These are phyloP conservation scores for Papilio helenus DNA, from an alignment of 1,140 invertebrate genomes.

Conservation along the genomic window DNA sequence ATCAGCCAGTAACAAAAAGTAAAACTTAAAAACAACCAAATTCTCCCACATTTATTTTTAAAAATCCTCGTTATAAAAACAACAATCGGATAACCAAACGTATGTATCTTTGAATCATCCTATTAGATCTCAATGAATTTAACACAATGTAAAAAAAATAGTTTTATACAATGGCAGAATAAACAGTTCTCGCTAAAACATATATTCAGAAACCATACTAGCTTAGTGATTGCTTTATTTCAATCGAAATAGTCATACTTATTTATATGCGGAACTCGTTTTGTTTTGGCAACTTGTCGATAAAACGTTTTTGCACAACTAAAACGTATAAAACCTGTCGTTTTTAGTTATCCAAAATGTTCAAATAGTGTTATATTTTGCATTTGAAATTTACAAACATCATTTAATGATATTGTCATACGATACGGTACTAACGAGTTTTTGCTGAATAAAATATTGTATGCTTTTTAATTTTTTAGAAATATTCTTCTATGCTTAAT, in stretches of 20 bases:
- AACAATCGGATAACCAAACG: background rate
- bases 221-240: constrained; percentile 18
- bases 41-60: no score
- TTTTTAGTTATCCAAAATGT: background rate
- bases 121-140: background rate
- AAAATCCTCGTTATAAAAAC: no score
- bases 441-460: background rate
- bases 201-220: background rate
- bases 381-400: background rate
- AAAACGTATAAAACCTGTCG: background rate
- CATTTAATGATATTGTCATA: no score
- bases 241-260: constrained; percentile 13
- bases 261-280: constrained; percentile 15
- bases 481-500: background rate
- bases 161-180: background rate
- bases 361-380: background rate
- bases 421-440: no score
- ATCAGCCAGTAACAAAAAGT: no score
- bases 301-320: constrained; percentile 9
- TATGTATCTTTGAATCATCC: background rate
- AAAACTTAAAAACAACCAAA: no score
- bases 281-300: constrained; percentile 5
- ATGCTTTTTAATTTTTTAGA: background rate
- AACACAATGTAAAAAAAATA: background rate
- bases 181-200: constrained; percentile 21